These are phyloP conservation scores for Ericerus pela DNA, from an alignment of 1,140 invertebrate species.

Conservation along the genomic window DNA sequence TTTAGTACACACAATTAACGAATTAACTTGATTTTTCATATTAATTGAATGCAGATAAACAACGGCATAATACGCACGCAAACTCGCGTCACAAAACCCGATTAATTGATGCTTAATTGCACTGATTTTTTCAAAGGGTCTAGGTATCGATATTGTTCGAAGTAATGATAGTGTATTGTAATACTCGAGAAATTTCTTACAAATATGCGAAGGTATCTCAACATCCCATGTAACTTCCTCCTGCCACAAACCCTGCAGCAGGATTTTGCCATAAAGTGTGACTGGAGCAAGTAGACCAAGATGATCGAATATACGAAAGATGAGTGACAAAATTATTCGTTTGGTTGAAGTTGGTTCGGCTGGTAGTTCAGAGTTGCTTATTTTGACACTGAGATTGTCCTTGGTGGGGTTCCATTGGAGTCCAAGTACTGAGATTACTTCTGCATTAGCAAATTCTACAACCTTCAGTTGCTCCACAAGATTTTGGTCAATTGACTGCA, in stretches of 20 bases:
- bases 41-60: neutral
- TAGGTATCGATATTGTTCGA: neutral
- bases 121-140: neutral
- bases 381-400: neutral
- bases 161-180: neutral
- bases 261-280: constrained; percentile 15
- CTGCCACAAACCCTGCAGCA: constrained; percentile 15
- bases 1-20: neutral
- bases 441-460: neutral
- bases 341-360: constrained; percentile 16
- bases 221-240: constrained; percentile 18
- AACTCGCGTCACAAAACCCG: neutral
- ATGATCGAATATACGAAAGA: constrained; percentile 23
- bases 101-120: neutral
- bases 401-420: neutral
- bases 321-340: constrained; percentile 19
- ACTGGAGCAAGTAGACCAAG: constrained; percentile 22
- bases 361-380: neutral
- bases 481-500: neutral
- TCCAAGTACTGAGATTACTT: neutral
- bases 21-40: neutral
- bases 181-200: neutral
- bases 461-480: neutral
- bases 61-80: neutral
- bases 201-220: neutral